These are phyloP conservation scores for Paedocypris micromegethes DNA, from an alignment of 2,797 vertebrate genomes.

Conservation along the genomic window DNA sequence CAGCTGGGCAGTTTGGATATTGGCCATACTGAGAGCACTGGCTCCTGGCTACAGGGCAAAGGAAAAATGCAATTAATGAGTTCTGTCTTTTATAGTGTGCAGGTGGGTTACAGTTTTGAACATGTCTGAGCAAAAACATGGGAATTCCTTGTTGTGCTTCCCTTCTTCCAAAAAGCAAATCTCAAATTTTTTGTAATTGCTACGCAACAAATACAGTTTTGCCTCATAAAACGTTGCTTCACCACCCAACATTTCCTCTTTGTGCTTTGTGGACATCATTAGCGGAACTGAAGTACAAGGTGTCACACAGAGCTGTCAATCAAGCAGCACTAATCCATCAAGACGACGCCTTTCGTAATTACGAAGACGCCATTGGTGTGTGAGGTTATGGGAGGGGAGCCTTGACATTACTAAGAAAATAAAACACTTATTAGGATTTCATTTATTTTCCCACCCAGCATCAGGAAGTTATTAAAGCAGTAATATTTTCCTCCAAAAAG, in stretches of 20 bases:
- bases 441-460: constrained; percentile 31
- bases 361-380: constrained; percentile 11
- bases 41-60: constrained; percentile 54
- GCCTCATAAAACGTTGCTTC: too few relatives aligned
- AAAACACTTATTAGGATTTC: constrained; percentile 24
- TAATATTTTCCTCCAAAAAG: constrained; percentile 29
- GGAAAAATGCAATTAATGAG: constrained; percentile 53
- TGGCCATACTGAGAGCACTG: constrained; percentile 49
- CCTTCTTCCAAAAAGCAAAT: constrained; percentile 5
- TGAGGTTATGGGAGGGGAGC: constrained; percentile 13
- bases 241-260: too few relatives aligned
- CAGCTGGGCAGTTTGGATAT: constrained; percentile 51
- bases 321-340: too few relatives aligned
- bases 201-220: too few relatives aligned
- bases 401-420: constrained; percentile 26
- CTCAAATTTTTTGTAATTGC: too few relatives aligned
- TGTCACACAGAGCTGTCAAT: too few relatives aligned
- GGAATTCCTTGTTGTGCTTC: constrained; percentile 43
- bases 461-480: constrained; percentile 33
- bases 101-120: constrained; percentile 62
- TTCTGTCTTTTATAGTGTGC: constrained; percentile 63
- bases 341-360: too few relatives aligned
- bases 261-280: too few relatives aligned
- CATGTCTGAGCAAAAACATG: constrained; percentile 50
- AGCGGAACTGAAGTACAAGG: neutral